Percentiles rank a stretch among this genome's conserved stretches.
Evolutionary conservation across 2,797 vertebrate species (phyloP).

Genomic region (Tragopan temminckii): DNA sequence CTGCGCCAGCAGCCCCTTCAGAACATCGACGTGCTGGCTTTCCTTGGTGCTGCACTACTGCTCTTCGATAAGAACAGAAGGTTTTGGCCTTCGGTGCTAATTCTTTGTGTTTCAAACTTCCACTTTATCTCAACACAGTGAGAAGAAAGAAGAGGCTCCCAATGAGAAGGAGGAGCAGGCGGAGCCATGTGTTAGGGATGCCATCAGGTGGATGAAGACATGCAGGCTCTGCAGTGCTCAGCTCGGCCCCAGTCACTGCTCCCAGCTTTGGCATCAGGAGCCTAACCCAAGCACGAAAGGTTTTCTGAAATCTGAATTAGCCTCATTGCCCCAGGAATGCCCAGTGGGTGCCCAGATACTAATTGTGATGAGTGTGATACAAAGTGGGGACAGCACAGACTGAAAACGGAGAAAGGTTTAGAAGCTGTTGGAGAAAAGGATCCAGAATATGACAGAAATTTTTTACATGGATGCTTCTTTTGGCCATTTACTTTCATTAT

Average conservation of each 20-base stretch:
- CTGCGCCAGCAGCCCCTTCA: not conserved
- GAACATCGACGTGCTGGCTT: not conserved
- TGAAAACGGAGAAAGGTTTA: not conserved
- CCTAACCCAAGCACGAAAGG: not conserved
- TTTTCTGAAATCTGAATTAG: not conserved
- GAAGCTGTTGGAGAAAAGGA: not conserved
- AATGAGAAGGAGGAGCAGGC: not conserved
- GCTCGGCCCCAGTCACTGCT: not conserved
- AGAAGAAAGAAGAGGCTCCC: not conserved
- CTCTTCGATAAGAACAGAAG: slow-evolving; percentile 33
- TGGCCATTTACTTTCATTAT: slow-evolving; percentile 5
- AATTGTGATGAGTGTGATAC: not conserved
- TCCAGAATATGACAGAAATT: slow-evolving; percentile 1
- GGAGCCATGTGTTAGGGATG: not conserved
- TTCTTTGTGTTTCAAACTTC: slow-evolving; percentile 23
- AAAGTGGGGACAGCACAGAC: not conserved
- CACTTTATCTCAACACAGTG: not conserved
- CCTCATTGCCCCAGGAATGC: not conserved
- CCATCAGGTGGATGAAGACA: not conserved
- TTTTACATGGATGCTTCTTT: not conserved
- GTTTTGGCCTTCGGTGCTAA: slow-evolving; percentile 8
- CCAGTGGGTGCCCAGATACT: not conserved
- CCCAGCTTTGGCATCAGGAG: not conserved
- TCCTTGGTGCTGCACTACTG: not conserved
- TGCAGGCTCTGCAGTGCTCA: fast-evolving